phyloP scores from a whole-genome alignment of 2,797 vertebrate species.

The Dendrocincla fuliginosa region DNA sequence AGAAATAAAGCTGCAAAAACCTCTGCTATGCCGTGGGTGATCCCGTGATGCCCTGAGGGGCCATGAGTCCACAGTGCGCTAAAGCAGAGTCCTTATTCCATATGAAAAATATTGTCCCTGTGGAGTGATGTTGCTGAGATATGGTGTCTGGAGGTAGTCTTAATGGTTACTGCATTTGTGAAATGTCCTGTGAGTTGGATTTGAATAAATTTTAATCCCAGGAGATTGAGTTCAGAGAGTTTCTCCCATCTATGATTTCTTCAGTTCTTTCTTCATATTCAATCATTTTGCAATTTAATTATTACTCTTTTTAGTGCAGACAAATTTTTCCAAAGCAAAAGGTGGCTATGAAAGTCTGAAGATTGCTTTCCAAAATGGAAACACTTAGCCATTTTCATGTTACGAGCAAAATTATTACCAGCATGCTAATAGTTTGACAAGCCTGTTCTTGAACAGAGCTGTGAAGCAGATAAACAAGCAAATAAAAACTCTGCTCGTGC shows the following conservation, averaged over 20 bases:
- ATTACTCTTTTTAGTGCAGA: background rate
- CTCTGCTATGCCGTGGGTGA: background rate
- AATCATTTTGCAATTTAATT: background rate
- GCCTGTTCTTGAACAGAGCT: conserved; percentile 35
- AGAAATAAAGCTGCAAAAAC: background rate
- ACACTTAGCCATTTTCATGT: conserved; percentile 1
- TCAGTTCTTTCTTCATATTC: background rate
- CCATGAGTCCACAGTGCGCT: fast-evolving
- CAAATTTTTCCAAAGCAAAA: background rate
- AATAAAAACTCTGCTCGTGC: conserved; percentile 3
- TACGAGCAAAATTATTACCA: background rate
- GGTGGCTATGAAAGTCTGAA: background rate
- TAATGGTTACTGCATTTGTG: background rate
- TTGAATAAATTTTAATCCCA: background rate
- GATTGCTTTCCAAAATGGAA: background rate
- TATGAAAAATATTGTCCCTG: background rate
- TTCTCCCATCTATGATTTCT: background rate
- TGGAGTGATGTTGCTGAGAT: background rate
- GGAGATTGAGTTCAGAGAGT: background rate
- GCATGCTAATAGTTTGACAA: conserved; percentile 20
- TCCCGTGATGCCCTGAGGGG: background rate
- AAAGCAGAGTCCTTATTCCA: background rate
- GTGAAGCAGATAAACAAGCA: conserved; percentile 46
- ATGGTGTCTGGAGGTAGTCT: background rate
- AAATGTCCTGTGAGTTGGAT: background rate